These are phyloP conservation scores for Rhineura floridana DNA, from an alignment of 2,113 vertebrate species.

Conservation along the genomic window DNA sequence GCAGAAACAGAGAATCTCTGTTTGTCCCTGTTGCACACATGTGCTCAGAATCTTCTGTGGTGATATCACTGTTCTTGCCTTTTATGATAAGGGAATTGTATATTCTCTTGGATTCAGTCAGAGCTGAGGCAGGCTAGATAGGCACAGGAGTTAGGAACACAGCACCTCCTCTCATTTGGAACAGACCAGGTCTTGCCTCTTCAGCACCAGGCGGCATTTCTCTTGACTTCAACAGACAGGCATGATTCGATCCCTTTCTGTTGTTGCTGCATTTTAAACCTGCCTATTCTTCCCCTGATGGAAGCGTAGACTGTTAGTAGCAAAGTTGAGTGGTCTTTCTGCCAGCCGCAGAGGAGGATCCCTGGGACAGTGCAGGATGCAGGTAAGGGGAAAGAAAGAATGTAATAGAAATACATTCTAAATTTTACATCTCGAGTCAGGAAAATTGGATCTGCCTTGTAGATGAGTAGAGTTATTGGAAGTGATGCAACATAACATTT, in stretches of 20 bases:
- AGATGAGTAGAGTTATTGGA: background rate
- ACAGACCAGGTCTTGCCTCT: background rate
- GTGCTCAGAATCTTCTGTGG: background rate
- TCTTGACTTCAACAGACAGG: background rate
- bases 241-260: background rate
- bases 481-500: background rate
- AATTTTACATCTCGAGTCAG: background rate
- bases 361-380: background rate
- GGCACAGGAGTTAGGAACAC: background rate
- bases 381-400: constrained; percentile 4
- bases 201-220: no score
- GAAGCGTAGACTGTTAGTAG: background rate
- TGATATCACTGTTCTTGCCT: constrained; percentile 7
- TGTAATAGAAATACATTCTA: background rate
- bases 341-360: background rate
- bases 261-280: no score
- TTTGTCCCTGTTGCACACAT: background rate
- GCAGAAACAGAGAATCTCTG: background rate
- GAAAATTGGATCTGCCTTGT: background rate
- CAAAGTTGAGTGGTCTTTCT: background rate
- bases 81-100: constrained; percentile 4
- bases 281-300: background rate
- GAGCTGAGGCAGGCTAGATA: background rate
- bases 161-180: background rate
- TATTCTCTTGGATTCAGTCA: background rate